Base-by-base conservation (phyloP, 2,888 invertebrate species). In the Tricholauxania praeusta region DNA sequence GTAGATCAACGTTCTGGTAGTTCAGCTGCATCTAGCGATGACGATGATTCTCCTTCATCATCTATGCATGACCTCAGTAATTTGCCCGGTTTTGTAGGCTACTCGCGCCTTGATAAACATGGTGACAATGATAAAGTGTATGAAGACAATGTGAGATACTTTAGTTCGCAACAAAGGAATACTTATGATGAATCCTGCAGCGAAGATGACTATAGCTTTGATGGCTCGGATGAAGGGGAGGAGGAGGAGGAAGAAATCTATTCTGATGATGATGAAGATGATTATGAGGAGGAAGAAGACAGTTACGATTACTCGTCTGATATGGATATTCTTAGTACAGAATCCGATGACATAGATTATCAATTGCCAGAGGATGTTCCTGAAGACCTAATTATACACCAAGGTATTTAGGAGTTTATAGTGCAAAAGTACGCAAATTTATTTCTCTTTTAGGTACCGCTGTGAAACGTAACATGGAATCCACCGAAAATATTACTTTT, bases 341-440 rank as follows among this genome's bases (percentile, higher is more conserved):
- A 17, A 10, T 17, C 63, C n/a, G 64, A 70, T 53, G 70, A 70
- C 52, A 67, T 72, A 22, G 77, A 80, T 22, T 80, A 80, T 63
- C 57, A 76, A 28, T 73, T 81, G 51, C 81, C 82, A 0, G 73
- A 75, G 14, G 65, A 80, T 72, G 72, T 80, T 7, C 59, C 75
- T 12, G 83, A 84, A 72, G 83, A 84, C 75, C 75, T 82, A 69
- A 77, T 81, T 60, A 79, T 83, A 64, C 80, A 79, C 28, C 77
- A 69, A 72, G 83, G 83, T 78, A 72, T 49, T 12, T 12, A 2
- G 49, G 22, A 28, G 22, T 65, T 49, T 47, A 32, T 28, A 32
- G 17, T 19, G 19, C 19, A 51, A 48, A 49, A 6, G 8, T 1
- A 19, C 17, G 39, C 49, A n/a, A 49, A n/a, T 12, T 19, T 28